These are phyloP conservation scores for Scopus umbretta DNA, from an alignment of 2,113 vertebrate genomes.

Conservation along the genomic window DNA sequence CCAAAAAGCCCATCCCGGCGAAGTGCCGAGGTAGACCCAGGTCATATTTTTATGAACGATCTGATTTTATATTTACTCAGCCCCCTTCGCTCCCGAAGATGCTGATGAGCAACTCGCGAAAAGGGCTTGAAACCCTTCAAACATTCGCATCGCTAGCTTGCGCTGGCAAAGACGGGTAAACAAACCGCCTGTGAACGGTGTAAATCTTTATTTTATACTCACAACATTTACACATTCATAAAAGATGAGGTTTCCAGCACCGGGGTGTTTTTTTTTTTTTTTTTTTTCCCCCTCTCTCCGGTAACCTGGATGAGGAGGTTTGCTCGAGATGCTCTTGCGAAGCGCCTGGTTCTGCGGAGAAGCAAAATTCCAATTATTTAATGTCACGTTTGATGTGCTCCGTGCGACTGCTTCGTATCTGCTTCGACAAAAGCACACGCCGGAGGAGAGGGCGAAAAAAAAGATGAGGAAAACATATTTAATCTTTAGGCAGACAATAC, in stretches of 20 bases:
- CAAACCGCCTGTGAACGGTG: background rate
- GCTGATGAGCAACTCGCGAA: background rate
- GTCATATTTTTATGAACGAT: background rate
- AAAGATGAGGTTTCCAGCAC: background rate
- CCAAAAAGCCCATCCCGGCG: rapidly evolving
- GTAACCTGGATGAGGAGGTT: background rate
- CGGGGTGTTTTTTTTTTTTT: background rate
- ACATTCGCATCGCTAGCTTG: background rate
- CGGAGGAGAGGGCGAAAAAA: background rate
- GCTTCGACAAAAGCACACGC: background rate
- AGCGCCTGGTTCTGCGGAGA: background rate
- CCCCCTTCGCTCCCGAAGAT: background rate
- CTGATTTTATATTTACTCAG: background rate
- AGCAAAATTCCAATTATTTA: background rate
- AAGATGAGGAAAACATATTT: background rate
- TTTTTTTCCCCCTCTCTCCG: background rate
- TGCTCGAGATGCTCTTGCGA: background rate
- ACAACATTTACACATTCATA: background rate
- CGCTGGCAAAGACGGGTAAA: background rate
- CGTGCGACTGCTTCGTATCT: background rate
- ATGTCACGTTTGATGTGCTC: background rate
- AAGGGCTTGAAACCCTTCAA: background rate
- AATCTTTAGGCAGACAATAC: background rate
- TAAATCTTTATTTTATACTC: constrained; percentile 12
- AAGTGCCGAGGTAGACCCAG: background rate